These are phyloP conservation scores for Speoplatyrhinus poulsoni DNA, from an alignment of 2,113 vertebrate species.

Conservation along the genomic window DNA sequence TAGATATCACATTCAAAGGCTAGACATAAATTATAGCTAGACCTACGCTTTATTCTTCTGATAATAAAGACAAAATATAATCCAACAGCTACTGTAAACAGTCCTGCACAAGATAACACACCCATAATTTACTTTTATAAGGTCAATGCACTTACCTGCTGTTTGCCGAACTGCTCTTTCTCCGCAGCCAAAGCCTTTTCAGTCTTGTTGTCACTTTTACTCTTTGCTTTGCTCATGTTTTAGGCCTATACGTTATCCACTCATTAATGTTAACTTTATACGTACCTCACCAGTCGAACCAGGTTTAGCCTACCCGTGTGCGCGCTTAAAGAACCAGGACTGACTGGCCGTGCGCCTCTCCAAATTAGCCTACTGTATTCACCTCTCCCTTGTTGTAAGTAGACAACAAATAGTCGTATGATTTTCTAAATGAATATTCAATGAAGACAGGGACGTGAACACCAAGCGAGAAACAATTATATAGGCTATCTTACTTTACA, in stretches of 20 bases:
- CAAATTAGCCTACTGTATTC: background rate
- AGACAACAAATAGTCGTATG: background rate
- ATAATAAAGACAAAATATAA: background rate
- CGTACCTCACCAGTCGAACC: background rate
- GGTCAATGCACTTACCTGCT: constrained; percentile 62
- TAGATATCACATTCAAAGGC: background rate
- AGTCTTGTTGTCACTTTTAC: constrained; percentile 75
- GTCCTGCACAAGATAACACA: background rate
- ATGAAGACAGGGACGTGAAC: too few relatives aligned
- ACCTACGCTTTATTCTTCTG: too few relatives aligned
- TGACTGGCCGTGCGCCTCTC: background rate
- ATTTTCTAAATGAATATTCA: too few relatives aligned
- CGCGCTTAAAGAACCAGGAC: background rate
- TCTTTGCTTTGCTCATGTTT: constrained; percentile 73
- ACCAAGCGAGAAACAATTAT: too few relatives aligned
- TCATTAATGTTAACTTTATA: background rate
- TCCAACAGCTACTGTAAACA: background rate
- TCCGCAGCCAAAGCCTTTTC: constrained; percentile 76
- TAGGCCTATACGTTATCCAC: background rate
- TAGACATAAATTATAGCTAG: background rate
- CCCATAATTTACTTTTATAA: background rate
- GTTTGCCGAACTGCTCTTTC: constrained; percentile 76
- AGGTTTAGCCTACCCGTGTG: background rate
- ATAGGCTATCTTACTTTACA: too few relatives aligned
- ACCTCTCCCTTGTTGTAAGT: background rate